Conservation (phyloP, 2,797 vertebrate genomes). For the Threskiornis aethiopicus region DNA sequence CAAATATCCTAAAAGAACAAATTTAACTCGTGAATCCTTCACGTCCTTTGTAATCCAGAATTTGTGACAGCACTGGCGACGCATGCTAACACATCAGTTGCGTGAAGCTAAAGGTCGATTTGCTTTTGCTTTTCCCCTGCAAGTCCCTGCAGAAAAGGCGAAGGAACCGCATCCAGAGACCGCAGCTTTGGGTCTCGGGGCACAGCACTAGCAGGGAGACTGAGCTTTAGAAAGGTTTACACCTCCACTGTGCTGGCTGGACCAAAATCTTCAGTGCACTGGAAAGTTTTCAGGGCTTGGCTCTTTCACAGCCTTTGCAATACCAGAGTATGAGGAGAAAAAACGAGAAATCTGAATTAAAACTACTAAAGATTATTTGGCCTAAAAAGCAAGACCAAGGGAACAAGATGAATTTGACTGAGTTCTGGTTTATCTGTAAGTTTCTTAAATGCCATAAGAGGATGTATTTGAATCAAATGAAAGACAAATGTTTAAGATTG, state of each 20-base stretch:
- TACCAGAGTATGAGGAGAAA: not conserved
- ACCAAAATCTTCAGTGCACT: not conserved
- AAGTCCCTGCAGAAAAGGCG: not conserved
- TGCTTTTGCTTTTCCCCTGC: not conserved
- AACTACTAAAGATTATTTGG: not conserved
- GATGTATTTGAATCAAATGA: conserved; percentile 1
- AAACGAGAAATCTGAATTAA: not conserved
- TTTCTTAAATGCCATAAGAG: conserved; percentile 9
- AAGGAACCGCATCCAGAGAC: not conserved
- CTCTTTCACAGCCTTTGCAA: not conserved
- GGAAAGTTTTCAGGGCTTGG: not conserved
- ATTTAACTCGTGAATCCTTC: not conserved
- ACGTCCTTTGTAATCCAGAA: not conserved
- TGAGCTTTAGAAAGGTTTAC: not conserved
- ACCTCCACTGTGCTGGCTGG: not conserved
- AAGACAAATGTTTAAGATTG: not conserved
- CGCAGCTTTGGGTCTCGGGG: not conserved
- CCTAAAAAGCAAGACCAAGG: not conserved
- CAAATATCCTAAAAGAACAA: not conserved
- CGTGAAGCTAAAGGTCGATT: not conserved
- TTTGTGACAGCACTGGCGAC: not conserved
- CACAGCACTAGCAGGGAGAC: not conserved
- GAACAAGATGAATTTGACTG: not conserved
- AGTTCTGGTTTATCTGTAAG: not conserved
- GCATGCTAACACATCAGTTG: accelerated